Percentiles rank a stretch among this genome's conserved stretches.
Evolutionary conservation across 2,113 vertebrate species (phyloP).

Genomic region (Trichechus manatus): DNA sequence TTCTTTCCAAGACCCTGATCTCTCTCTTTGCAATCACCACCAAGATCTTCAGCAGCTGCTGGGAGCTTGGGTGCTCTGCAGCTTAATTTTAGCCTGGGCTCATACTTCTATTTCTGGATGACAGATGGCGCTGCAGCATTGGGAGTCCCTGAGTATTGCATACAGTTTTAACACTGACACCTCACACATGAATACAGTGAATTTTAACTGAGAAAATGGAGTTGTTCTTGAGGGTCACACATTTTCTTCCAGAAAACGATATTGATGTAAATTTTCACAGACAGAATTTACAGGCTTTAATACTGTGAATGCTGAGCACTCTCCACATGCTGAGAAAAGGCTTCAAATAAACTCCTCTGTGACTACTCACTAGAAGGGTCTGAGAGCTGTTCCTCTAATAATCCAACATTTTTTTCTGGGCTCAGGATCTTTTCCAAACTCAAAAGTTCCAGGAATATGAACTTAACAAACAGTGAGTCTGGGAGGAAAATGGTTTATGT

Average conservation of each 20-base stretch:
- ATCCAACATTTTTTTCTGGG: neutral
- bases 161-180: neutral
- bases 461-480: neutral
- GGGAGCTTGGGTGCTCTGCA: neutral
- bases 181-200: neutral
- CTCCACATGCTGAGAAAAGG: neutral
- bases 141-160: neutral
- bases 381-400: neutral
- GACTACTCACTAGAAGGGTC: neutral
- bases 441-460: neutral
- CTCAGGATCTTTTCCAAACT: neutral
- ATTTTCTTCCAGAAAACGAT: neutral
- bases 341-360: neutral
- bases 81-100: neutral
- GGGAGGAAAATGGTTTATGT: neutral
- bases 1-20: neutral
- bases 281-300: neutral
- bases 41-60: neutral
- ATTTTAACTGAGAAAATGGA: neutral
- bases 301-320: neutral
- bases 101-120: constrained; percentile 37
- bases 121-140: constrained; percentile 69
- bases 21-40: neutral
- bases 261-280: neutral
- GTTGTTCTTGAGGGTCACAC: neutral